Evolutionary conservation across 2,888 invertebrate genomes (phyloP).

Genomic region (Tipula vernalis): DNA sequence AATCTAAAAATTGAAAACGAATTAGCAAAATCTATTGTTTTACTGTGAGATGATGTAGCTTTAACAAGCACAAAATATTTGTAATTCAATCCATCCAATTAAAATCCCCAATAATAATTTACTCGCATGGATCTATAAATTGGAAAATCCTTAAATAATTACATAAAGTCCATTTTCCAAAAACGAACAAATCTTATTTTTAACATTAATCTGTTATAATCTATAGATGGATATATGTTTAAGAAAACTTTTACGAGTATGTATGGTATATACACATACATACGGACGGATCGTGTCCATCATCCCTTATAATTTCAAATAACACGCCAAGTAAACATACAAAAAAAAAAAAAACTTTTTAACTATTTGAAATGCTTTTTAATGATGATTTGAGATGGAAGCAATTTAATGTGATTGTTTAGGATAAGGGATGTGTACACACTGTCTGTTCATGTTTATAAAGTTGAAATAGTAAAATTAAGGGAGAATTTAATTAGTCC

Average conservation of each 20-base stretch:
- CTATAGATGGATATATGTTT: background rate
- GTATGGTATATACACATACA: too few species aligned
- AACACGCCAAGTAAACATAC: background rate
- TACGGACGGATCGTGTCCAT: background rate
- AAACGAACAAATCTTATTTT: background rate
- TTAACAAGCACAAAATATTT: background rate
- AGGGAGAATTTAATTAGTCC: background rate
- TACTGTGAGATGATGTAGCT: background rate
- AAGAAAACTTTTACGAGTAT: background rate
- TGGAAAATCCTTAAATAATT: background rate
- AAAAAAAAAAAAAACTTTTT: background rate
- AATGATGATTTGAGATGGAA: background rate
- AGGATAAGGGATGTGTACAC: background rate
- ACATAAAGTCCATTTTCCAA: background rate
- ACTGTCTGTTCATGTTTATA: background rate
- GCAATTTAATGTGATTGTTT: background rate
- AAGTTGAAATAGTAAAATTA: background rate
- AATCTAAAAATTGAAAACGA: background rate
- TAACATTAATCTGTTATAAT: background rate
- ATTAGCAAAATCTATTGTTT: background rate
- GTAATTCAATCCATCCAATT: background rate
- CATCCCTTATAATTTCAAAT: background rate
- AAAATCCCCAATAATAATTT: background rate
- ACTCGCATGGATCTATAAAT: background rate
- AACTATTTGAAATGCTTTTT: background rate